Conservation (phyloP, 2,113 vertebrate genomes). For the Sebastes schlegelii region DNA sequence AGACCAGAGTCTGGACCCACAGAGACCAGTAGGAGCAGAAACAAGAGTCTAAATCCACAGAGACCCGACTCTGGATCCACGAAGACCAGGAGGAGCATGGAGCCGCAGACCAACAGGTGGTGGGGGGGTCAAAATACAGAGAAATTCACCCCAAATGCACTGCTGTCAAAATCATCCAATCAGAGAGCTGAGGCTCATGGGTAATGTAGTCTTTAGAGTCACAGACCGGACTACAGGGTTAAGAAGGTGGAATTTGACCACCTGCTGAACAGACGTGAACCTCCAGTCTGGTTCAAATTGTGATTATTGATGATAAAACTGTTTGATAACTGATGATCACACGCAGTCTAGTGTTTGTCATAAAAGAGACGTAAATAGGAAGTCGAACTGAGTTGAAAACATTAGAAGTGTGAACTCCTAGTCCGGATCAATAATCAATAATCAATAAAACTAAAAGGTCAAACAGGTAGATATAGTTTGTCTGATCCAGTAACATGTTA, state of each 20-base stretch:
- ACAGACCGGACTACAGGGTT: background rate
- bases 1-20: background rate
- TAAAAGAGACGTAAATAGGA: background rate
- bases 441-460: no score
- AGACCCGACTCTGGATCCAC: background rate
- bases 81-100: background rate
- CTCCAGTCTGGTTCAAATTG: background rate
- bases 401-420: no score
- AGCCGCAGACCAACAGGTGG: slow-evolving; percentile 21
- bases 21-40: no score
- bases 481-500: no score
- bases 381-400: background rate
- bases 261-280: no score
- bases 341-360: background rate
- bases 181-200: slow-evolving; percentile 18
- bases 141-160: slow-evolving; percentile 9
- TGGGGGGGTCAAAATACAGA: no score
- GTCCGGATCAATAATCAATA: no score
- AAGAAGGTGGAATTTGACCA: no score
- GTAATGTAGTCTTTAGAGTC: slow-evolving; percentile 7
- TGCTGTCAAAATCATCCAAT: background rate
- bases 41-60: background rate
- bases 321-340: background rate
- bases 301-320: background rate
- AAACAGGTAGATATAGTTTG: no score